Evolutionary conservation across 1,140 invertebrate genomes (phyloP), one percentile per base, ranked within the genome.

Genomic region (Hylaeus volcanicus): DNA sequence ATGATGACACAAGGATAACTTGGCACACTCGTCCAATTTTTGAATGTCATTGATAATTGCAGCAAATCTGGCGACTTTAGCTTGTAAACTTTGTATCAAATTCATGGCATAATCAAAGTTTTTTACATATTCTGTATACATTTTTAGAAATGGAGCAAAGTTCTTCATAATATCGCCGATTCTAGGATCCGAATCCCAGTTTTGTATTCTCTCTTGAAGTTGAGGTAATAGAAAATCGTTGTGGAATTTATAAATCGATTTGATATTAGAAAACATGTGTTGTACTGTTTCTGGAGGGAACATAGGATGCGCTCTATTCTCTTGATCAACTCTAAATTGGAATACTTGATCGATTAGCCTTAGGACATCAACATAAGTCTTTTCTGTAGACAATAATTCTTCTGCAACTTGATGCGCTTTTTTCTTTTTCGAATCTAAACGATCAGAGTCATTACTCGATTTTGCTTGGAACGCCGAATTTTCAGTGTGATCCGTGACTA

Each of bases 81-180:
- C 93, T 77, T 94, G 94, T 39, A 94, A 93, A 5, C 95, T 95
- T 82, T 96, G 95, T 39, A 97, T 94, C 41, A 94, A 91, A 84
- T 94, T 92, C 89, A 94, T 94, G 26, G 96, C 95, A 60, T 93
- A 93, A 88, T 96, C 94, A 92, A 96, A 97, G 89, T 97, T 95
- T 83, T 95, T 94, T 37, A 97, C 96, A 88, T 96, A 97, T 41
- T 94, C 93, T 0, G 96, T 95, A 82, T 96, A 97, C 84, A 96
- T 93, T 91, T 97, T 97, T 0, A 97, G 92, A 90, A 96, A 97
- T 2, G 96, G 96, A 41, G 96, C 96, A 89, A 96, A 96, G 87
- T 95, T 95, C 15, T 96, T 95, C 91, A 97, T 96, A 15, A 97
- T 95, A 91, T 97, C 96, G n/a, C 96, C 94, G 74, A 97, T 95